Evolutionary conservation across 2,797 vertebrate genomes (phyloP).

Genomic region (Tapirus indicus): DNA sequence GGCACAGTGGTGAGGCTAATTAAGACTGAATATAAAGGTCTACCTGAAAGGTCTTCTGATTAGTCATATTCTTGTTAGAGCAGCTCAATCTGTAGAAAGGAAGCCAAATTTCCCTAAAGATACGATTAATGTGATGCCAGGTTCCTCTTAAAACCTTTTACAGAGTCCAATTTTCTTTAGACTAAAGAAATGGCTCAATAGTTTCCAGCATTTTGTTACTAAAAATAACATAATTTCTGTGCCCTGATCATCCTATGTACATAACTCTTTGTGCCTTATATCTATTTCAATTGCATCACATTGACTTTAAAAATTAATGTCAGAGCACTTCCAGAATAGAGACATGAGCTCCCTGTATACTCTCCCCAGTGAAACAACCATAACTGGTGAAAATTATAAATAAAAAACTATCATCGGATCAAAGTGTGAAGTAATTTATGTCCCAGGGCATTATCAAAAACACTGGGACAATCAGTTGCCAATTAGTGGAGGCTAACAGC

Average conservation of each 20-base stretch:
- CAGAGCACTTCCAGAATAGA: conserved; percentile 3
- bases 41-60: neutral
- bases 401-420: neutral
- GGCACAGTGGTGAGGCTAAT: neutral
- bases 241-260: neutral
- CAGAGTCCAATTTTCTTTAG: neutral
- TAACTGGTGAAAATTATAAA: conserved; percentile 34
- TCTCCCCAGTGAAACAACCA: neutral
- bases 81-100: neutral
- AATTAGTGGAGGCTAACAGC: neutral
- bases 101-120: conserved; percentile 13
- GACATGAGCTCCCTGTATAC: neutral
- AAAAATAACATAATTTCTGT: conserved; percentile 10
- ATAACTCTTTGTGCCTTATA: neutral
- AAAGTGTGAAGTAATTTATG: neutral
- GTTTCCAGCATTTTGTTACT: neutral
- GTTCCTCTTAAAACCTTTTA: conserved; percentile 24
- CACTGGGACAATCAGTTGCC: neutral
- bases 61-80: neutral
- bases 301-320: conserved; percentile 25
- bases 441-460: neutral
- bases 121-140: neutral
- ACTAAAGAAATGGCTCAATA: neutral
- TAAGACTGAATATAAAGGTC: neutral
- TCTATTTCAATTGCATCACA: neutral